Evolutionary conservation across 1,140 invertebrate species (phyloP), one percentile per base, ranked within the genome.

Genomic region (Aphidius ervi): DNA sequence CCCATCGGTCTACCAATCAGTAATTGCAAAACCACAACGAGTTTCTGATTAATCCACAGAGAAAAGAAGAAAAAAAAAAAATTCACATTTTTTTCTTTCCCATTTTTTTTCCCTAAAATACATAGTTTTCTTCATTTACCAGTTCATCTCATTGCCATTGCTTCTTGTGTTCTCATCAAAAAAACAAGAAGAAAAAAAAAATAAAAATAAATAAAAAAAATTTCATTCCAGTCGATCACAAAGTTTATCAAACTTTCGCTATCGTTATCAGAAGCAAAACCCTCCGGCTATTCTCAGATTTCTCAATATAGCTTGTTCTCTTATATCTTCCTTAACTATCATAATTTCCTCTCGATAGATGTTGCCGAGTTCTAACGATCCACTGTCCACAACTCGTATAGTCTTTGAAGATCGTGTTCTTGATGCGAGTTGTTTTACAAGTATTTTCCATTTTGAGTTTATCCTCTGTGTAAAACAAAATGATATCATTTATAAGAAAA

Each of bases 41-140:
- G 57, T 63, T 62, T 47, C 42, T 58, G 70, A 70, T 70, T 72
- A 72, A 69, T 70, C 70, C 69, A 59, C 41, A 42, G 70, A 68
- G 70, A 66, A 41, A 31, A 31, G 23, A 31, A 31, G 4, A 31
- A 31, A 31, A 31, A 31, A 31, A 16, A 16, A 16, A 16, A 16
- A 16, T 16, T 16, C 16, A 16, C 16, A 16, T 23, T 50, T 41
- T 43, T 7, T 43, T 42, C 46, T 47, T 46, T 5, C 46, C 9
- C 9, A 56, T 53, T 50, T 9, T 49, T 37, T 48, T 39, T 41
- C 10, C 39, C 16, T 46, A 31, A 10, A 39, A n/a, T 37, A 46
- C 39, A 7, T 4, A 48, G 8, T 48, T 48, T 48, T 48, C 20
- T 48, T 48, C 23, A 31, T 31, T 31, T 31, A 31, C 23, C 23